These are phyloP conservation scores for Cancer borealis DNA, from an alignment of 2,888 invertebrate genomes.

Conservation along the genomic window DNA sequence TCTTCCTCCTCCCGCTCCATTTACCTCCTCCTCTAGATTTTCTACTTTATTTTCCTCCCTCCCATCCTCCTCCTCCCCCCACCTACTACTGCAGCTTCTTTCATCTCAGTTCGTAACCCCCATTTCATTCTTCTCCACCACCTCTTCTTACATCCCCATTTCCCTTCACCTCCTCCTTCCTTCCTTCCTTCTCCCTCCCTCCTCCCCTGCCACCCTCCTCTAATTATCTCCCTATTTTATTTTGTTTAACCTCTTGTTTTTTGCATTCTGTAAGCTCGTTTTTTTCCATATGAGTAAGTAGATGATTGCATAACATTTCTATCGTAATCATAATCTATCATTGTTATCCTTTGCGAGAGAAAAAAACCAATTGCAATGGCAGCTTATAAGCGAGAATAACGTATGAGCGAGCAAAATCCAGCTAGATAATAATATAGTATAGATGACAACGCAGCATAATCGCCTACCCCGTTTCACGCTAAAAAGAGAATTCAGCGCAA, in stretches of 20 bases:
- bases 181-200: not conserved
- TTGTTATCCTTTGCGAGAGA: not conserved
- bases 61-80: not conserved
- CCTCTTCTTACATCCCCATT: not conserved
- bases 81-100: not conserved
- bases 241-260: not conserved
- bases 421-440: not conserved
- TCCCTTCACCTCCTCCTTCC: not conserved
- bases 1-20: not conserved
- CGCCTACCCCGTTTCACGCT: slow-evolving; percentile 27
- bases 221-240: not conserved
- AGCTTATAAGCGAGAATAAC: not conserved
- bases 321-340: not conserved
- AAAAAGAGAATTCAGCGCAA: slow-evolving; percentile 14
- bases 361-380: not conserved
- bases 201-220: not conserved
- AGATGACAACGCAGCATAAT: not conserved
- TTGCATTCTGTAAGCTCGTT: not conserved
- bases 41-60: not conserved
- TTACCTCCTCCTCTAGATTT: not conserved
- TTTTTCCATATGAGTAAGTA: not conserved
- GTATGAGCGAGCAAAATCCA: not conserved
- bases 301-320: not conserved
- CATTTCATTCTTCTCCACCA: not conserved
- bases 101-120: not conserved